Base-by-base conservation (phyloP, 1,140 invertebrate genomes). In the Zeugodacus cucurbitae region DNA sequence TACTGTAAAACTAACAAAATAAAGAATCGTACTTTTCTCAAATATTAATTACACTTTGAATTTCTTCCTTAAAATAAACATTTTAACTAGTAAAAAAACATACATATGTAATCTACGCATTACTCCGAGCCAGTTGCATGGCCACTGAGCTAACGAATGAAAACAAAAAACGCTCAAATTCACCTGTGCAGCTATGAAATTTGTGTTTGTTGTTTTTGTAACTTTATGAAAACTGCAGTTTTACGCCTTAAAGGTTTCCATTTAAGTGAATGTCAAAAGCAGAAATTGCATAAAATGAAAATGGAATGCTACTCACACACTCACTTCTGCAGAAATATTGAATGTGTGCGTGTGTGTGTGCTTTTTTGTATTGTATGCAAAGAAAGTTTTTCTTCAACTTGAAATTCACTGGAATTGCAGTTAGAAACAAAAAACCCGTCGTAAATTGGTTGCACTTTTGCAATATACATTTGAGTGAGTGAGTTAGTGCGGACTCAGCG, bases 161-260 rank as follows among this genome's bases (percentile, higher is more conserved):
- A 26, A 82, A 70, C 0, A 26, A 41, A 74, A 82, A 82, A 26
- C 11, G 3, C 74, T 20, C 48, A 11, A 82, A 82, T 82, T 82
- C 37, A 82, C 74, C 74, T 82, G 74, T 29, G 26, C 48, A 54
- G 74, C 44, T 82, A 29, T 29, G 44, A 41, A 48, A 48, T 82
- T 74, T 74, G 70, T 82, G 44, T 82, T 82, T 82, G n/a, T 48
- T 41, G 44, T 34, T 82, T 82, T 82, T 82, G 41, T 34, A 54
- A 82, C 37, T 82, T 82, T 82, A 44, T 82, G 74, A 82, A 74
- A 82, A 82, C 41, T 82, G 74, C 74, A 82, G 74, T 82, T 82
- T 82, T 82, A 48, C 82, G 86, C 88, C 88, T 89, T 89, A 88
- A 89, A 89, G 89, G 89, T 64, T 89, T 89, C 64, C 54, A 89